Evolutionary conservation across 1,140 invertebrate species (phyloP), one percentile per base, ranked within the genome.

Genomic region (Trichonephila clavipes): DNA sequence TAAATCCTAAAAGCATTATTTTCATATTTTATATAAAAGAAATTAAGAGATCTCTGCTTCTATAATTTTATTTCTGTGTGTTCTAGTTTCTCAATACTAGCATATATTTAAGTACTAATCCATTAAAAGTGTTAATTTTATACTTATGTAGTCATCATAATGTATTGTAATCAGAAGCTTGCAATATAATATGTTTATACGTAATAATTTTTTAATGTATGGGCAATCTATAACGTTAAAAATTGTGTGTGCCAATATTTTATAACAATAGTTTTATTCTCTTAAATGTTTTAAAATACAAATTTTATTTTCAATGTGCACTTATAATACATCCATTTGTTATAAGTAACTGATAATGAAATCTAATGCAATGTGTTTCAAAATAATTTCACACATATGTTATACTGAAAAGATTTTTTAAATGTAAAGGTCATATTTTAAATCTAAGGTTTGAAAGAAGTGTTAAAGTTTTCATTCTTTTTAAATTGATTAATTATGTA

Each of bases 21-120:
- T 88, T 88, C 61, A 40, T n/a, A 88, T 88, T 88, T 88, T 88
- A 61, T 88, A 88, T 24, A 40, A 61, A 88, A 62, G n/a, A 40
- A 66, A 21, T 88, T 64, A 40, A 66, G 24, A 66, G 24, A 66
- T 88, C 19, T 24, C 4, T 77, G 19, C 44, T 59, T 59, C 21
- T 24, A 58, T 83, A 6, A 83, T 83, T 83, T 83, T 58, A 59
- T 24, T n/a, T n/a, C n/a, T 83, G 19, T 83, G 21, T 83, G 21
- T 59, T n/a, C 14, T 28, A 77, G n/a, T n/a, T 83, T 83, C n/a
- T n/a, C 19, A 83, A 21, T 58, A 83, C 58, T 51, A 19, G 24
- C 21, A 77, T 77, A 5, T 19, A 18, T 77, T 77, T 40, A 40
- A 40, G 34, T 34, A 34, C 34, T 77, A 40, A 18, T 34, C 34